Percentiles rank a stretch among this genome's conserved stretches.
Evolutionary conservation across 2,797 vertebrate species (phyloP).

Genomic region (Poecilia wingei): DNA sequence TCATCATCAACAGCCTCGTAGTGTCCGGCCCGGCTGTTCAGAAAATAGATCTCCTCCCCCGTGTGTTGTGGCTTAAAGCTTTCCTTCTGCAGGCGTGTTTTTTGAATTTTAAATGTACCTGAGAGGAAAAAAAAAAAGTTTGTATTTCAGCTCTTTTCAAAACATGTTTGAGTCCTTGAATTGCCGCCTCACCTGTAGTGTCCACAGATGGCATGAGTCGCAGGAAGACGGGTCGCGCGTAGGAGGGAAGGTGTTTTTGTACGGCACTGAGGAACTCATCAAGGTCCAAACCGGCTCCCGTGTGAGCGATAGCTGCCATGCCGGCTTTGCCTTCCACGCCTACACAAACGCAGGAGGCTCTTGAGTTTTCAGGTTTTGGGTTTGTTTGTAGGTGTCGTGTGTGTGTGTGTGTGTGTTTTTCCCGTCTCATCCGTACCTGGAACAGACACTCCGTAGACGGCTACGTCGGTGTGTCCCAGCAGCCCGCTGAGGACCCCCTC

Average conservation of each 20-base stretch:
- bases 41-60: conserved; percentile 83
- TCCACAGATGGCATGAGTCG: conserved; percentile 86
- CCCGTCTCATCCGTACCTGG: conserved; percentile 73
- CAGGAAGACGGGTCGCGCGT: conserved; percentile 89
- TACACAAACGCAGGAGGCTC: conserved; percentile 50
- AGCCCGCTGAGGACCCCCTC: conserved; percentile 86
- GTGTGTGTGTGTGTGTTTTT: background rate
- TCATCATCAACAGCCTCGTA: conserved; percentile 82
- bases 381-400: background rate
- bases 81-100: conserved; percentile 85
- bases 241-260: conserved; percentile 85
- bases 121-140: conserved; percentile 19
- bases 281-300: conserved; percentile 77
- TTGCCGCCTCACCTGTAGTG: conserved; percentile 83
- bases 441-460: conserved; percentile 86
- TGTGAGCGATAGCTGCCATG: conserved; percentile 87
- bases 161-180: background rate
- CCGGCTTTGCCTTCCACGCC: conserved; percentile 91
- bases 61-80: conserved; percentile 80
- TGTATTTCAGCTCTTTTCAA: background rate
- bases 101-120: conserved; percentile 94
- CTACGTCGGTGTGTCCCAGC: conserved; percentile 86
- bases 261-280: conserved; percentile 77
- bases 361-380: background rate
- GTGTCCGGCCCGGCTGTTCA: conserved; percentile 79